Conservation (phyloP, 1,140 invertebrate species). For the Ceratina calcarata region DNA sequence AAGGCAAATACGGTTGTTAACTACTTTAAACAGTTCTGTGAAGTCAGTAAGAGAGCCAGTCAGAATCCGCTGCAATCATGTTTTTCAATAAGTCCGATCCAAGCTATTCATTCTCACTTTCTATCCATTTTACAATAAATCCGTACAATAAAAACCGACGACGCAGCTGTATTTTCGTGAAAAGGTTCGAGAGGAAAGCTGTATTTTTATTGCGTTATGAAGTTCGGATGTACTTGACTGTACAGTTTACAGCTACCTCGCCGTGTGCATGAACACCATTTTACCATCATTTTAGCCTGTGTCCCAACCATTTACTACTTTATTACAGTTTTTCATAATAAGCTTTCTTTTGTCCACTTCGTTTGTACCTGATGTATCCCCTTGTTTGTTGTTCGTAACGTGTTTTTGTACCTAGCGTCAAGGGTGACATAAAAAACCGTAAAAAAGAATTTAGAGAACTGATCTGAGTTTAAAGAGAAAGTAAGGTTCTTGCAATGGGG, state of each 20-base stretch:
- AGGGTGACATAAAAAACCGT: too few species aligned
- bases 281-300: too few species aligned
- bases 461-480: too few species aligned
- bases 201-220: not conserved
- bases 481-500: too few species aligned
- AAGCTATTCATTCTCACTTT: not conserved
- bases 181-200: not conserved
- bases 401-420: too few species aligned
- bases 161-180: not conserved
- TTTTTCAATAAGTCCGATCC: constrained; percentile 56
- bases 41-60: constrained; percentile 67
- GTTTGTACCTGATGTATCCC: not conserved
- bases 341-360: constrained; percentile 14
- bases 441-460: too few species aligned
- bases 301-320: too few species aligned
- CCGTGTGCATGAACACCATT: too few species aligned
- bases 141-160: constrained; percentile 52
- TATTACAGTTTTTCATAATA: constrained; percentile 33
- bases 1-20: constrained; percentile 46
- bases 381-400: not conserved
- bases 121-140: too few species aligned
- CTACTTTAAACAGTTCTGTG: constrained; percentile 60
- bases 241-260: not conserved
- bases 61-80: constrained; percentile 63
- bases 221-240: constrained; percentile 27